phyloP scores from a whole-genome alignment of 2,797 vertebrate genomes.

The Mormyrus proboscirostris region DNA sequence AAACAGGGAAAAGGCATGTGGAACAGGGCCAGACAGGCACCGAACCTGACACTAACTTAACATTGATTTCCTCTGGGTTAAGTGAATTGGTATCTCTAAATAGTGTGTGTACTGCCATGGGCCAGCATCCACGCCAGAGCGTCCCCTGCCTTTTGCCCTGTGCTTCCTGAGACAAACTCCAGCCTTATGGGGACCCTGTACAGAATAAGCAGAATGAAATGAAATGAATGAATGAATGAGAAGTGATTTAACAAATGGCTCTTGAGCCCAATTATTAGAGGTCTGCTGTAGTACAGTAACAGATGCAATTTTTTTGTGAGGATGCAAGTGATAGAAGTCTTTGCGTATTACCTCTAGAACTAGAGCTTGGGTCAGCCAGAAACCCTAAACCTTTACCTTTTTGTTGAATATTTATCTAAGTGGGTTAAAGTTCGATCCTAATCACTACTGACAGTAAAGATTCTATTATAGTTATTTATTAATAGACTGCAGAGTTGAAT shows the following conservation, averaged over 20 bases:
- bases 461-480: constrained; percentile 1
- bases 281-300: neutral
- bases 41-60: neutral
- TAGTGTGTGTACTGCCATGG: neutral
- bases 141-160: neutral
- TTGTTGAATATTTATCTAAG: constrained; percentile 32
- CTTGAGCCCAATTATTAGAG: neutral
- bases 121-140: neutral
- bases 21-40: neutral
- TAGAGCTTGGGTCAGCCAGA: neutral
- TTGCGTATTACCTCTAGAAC: constrained; percentile 40
- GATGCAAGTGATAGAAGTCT: constrained; percentile 43
- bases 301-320: neutral
- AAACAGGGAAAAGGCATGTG: neutral
- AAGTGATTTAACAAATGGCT: neutral
- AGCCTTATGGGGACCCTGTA: neutral
- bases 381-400: constrained; percentile 27
- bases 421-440: constrained; percentile 49
- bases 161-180: neutral
- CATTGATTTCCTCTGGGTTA: neutral
- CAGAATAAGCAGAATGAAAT: neutral
- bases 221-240: neutral
- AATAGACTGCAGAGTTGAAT: neutral
- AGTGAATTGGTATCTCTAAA: neutral
- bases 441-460: neutral